Evolutionary conservation across 2,888 invertebrate species (phyloP).

Genomic region (Bimastos eiseni): DNA sequence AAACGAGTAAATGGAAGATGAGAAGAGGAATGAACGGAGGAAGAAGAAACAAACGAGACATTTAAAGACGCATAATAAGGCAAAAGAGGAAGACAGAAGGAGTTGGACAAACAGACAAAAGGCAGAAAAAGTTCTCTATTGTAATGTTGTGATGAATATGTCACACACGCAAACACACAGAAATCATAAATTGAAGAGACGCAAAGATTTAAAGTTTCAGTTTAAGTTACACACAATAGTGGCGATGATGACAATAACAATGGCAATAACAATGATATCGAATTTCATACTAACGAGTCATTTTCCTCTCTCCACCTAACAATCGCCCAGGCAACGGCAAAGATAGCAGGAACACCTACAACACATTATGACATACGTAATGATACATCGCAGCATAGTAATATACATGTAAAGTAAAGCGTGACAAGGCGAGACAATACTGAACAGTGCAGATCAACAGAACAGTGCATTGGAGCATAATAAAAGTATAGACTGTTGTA

Average conservation of each 20-base stretch:
- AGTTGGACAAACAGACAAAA: background rate
- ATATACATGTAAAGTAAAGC: no score
- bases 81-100: background rate
- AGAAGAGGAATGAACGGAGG: background rate
- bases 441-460: no score
- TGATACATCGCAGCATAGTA: no score
- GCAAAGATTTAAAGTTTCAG: background rate
- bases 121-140: background rate
- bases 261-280: background rate
- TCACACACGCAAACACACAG: background rate
- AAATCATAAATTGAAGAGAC: background rate
- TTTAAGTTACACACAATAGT: background rate
- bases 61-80: background rate
- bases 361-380: no score
- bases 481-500: no score
- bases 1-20: background rate
- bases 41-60: background rate
- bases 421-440: no score
- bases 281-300: background rate
- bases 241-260: background rate
- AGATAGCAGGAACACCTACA: conserved; percentile 38
- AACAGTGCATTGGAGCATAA: no score
- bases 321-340: conserved; percentile 36
- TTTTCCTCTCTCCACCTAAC: conserved; percentile 29
- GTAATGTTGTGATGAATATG: background rate